Evolutionary conservation across 2,888 invertebrate species (phyloP).

Genomic region (Galerucella pusilla): DNA sequence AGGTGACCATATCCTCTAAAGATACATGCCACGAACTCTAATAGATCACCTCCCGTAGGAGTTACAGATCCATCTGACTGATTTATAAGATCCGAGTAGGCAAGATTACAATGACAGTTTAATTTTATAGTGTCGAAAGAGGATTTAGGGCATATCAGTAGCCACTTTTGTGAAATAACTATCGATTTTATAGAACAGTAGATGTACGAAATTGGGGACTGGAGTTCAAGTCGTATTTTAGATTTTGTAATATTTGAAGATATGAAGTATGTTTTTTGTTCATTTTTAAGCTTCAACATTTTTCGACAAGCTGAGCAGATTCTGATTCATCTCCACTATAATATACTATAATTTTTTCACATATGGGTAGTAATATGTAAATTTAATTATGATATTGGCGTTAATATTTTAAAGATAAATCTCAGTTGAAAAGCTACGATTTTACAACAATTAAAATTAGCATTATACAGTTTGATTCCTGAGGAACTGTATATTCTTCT

Average conservation of each 20-base stretch:
- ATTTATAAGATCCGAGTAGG: conserved; percentile 39
- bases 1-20: conserved; percentile 37
- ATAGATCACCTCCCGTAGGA: conserved; percentile 36
- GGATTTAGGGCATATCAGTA: conserved; percentile 37
- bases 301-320: background rate
- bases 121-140: conserved; percentile 40
- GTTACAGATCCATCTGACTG: conserved; percentile 35
- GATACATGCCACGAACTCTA: conserved; percentile 36
- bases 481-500: too few relatives aligned
- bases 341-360: too few relatives aligned
- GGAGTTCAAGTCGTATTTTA: conserved; percentile 13
- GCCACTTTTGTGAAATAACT: conserved; percentile 31
- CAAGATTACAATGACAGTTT: conserved; percentile 41
- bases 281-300: background rate
- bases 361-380: too few relatives aligned
- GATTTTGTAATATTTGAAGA: background rate
- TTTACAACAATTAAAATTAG: too few relatives aligned
- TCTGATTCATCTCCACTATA: too few relatives aligned
- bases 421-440: too few relatives aligned
- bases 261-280: background rate
- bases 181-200: conserved; percentile 18
- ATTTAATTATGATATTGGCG: too few relatives aligned
- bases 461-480: too few relatives aligned
- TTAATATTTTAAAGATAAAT: too few relatives aligned
- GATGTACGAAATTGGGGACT: background rate